phyloP scores from a whole-genome alignment of 2,888 invertebrate species.

The Tetragnatha montana region DNA sequence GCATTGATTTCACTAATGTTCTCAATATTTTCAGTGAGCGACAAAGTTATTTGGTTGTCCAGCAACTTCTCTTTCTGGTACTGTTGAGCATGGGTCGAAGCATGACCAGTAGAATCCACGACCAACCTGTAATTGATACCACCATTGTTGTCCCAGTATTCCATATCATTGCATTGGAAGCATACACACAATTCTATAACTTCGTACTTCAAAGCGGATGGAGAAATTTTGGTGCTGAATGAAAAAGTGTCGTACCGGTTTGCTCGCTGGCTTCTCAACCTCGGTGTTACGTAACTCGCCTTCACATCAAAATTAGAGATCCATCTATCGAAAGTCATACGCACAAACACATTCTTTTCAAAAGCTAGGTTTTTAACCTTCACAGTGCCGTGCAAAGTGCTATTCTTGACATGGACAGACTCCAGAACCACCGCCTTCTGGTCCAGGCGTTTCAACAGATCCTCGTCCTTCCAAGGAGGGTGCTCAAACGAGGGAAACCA shows the following conservation, averaged over 20 bases:
- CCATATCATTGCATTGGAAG: conserved; percentile 29
- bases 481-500: conserved; percentile 46
- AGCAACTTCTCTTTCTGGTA: conserved; percentile 13
- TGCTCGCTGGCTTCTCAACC: not conserved
- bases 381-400: conserved; percentile 33
- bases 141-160: conserved; percentile 64
- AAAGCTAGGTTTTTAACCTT: conserved; percentile 57
- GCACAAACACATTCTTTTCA: conserved; percentile 56
- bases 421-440: conserved; percentile 40
- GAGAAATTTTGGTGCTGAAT: conserved; percentile 34
- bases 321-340: conserved; percentile 65
- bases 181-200: conserved; percentile 65
- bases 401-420: conserved; percentile 14
- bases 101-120: conserved; percentile 8
- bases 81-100: not conserved
- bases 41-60: conserved; percentile 36
- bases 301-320: conserved; percentile 42
- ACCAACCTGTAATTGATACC: conserved; percentile 60
- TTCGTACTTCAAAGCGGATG: conserved; percentile 40
- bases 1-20: conserved; percentile 55
- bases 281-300: conserved; percentile 23
- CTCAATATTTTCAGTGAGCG: conserved; percentile 47
- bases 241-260: conserved; percentile 42
- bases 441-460: conserved; percentile 17
- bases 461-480: conserved; percentile 41